A percentile compares a stretch with the other conserved stretches of the same genome.
Evolutionary conservation across 2,113 vertebrate species (phyloP).

Genomic region (Chionis minor): DNA sequence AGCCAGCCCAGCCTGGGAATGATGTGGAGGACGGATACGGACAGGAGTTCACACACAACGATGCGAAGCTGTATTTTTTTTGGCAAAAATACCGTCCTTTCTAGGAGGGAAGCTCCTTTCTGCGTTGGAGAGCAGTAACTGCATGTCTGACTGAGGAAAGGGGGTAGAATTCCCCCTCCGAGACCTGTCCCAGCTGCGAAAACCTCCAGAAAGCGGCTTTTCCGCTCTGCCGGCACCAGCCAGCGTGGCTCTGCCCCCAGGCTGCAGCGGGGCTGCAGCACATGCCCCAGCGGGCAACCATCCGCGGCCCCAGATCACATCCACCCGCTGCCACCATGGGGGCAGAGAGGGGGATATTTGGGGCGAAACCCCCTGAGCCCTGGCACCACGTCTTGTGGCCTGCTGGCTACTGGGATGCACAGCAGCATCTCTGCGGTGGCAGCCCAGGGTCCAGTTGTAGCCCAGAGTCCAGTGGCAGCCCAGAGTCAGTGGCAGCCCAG

Average conservation of each 20-base stretch:
- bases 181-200: neutral
- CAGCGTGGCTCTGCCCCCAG: conserved; percentile 44
- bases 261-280: conserved; percentile 23
- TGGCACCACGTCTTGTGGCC: accelerated
- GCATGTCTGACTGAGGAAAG: neutral
- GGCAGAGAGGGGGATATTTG: neutral
- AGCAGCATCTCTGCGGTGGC: neutral
- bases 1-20: neutral
- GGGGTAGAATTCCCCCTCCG: neutral
- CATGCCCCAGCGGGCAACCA: neutral
- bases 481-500: too few species aligned
- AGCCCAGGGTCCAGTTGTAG: too few species aligned
- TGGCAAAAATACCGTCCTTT: neutral
- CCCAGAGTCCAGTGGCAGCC: neutral
- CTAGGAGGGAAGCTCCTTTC: neutral
- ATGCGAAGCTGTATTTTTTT: neutral
- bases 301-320: too few species aligned
- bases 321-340: neutral
- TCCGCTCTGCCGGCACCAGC: neutral
- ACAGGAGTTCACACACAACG: neutral
- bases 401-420: neutral
- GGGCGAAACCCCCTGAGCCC: neutral
- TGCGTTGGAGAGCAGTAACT: neutral
- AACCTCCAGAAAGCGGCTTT: neutral
- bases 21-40: neutral